Evolutionary conservation across 2,888 invertebrate species (phyloP).

Genomic region (Tortricodes alternella): DNA sequence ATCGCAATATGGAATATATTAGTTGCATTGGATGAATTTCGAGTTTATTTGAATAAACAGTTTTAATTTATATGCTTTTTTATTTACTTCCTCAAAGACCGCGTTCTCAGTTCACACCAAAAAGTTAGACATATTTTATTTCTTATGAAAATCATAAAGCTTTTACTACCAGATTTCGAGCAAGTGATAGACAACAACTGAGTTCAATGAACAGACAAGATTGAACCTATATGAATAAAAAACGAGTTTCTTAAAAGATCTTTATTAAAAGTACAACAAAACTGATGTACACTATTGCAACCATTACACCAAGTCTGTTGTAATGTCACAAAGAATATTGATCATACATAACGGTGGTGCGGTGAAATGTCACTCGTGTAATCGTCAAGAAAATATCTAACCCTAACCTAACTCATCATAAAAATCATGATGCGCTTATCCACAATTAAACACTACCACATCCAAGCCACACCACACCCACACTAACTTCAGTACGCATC

Average conservation of each 20-base stretch:
- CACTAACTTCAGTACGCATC: too few relatives aligned
- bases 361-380: slow-evolving; percentile 23
- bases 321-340: background rate
- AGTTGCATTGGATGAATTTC: slow-evolving; percentile 47
- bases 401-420: background rate
- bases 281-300: slow-evolving; percentile 4
- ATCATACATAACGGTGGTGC: slow-evolving; percentile 23
- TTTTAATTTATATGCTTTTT: slow-evolving; percentile 35
- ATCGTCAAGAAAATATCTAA: slow-evolving; percentile 29
- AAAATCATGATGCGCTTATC: background rate
- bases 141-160: too few relatives aligned
- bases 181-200: too few relatives aligned
- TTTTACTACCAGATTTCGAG: too few relatives aligned
- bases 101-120: background rate
- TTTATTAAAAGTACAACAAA: slow-evolving; percentile 27
- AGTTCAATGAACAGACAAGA: background rate
- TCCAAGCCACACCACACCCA: background rate
- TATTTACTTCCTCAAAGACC: background rate
- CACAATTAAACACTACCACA: background rate
- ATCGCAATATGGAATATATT: slow-evolving; percentile 46
- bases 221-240: slow-evolving; percentile 5
- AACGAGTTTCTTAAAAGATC: background rate
- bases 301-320: slow-evolving; percentile 4
- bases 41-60: slow-evolving; percentile 51
- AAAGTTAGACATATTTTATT: background rate